Percentiles rank a stretch among this genome's conserved stretches.
phyloP scores from a whole-genome alignment of 1,140 invertebrate genomes.

The Samia ricini region DNA sequence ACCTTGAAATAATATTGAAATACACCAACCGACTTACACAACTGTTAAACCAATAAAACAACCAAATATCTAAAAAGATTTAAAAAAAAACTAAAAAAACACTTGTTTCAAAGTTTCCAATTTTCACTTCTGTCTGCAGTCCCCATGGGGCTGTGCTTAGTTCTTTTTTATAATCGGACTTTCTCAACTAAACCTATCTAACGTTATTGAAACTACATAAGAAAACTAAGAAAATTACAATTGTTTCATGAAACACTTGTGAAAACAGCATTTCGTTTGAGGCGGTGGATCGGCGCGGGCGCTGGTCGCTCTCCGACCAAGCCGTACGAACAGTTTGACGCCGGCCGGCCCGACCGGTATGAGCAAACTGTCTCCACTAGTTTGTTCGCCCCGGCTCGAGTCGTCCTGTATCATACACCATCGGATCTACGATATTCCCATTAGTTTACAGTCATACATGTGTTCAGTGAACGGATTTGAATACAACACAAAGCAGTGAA shows the following conservation, averaged over 20 bases:
- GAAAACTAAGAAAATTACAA: conserved; percentile 71
- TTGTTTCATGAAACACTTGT: conserved; percentile 72
- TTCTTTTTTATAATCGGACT: neutral
- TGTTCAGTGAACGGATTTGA: neutral
- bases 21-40: too few relatives aligned
- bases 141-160: too few relatives aligned
- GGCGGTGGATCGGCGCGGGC: conserved; percentile 35
- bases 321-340: conserved; percentile 20
- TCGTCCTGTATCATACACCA: conserved; percentile 49
- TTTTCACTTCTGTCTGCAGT: too few relatives aligned
- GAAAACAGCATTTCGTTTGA: conserved; percentile 56
- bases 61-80: too few relatives aligned
- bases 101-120: too few relatives aligned
- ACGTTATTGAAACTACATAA: neutral
- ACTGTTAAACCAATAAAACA: too few relatives aligned
- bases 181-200: neutral
- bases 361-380: conserved; percentile 67
- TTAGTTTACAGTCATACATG: neutral
- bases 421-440: neutral
- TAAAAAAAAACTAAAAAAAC: too few relatives aligned
- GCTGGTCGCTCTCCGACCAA: conserved; percentile 41
- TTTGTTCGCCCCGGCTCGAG: conserved; percentile 78
- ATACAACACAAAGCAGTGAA: neutral
- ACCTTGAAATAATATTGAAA: too few relatives aligned
- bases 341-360: conserved; percentile 72